Evolutionary conservation across 2,888 invertebrate genomes (phyloP).

Genomic region (Hesperia comma): DNA sequence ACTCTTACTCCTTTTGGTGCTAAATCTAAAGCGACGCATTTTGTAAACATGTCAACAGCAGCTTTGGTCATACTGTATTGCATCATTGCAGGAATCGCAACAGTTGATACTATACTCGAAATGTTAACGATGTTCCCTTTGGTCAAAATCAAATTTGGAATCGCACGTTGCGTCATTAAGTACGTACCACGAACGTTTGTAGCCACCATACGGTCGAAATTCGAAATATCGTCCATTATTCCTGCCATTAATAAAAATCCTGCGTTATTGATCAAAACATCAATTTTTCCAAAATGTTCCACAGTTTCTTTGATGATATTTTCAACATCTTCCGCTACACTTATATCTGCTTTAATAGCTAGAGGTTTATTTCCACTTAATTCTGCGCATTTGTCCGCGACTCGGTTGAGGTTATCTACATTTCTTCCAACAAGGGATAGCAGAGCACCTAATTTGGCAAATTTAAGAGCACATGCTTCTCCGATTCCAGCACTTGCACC

Average conservation of each 20-base stretch:
- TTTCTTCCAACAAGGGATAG: conserved; percentile 65
- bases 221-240: conserved; percentile 51
- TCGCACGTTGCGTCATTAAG: conserved; percentile 56
- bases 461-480: conserved; percentile 61
- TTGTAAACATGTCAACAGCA: conserved; percentile 68
- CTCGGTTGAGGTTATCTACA: conserved; percentile 56
- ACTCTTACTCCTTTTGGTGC: conserved; percentile 65
- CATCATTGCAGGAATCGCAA: conserved; percentile 56
- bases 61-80: conserved; percentile 73
- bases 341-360: conserved; percentile 63
- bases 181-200: conserved; percentile 68
- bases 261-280: conserved; percentile 69
- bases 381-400: conserved; percentile 58
- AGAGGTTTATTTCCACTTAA: conserved; percentile 57
- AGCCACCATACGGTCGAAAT: conserved; percentile 60
- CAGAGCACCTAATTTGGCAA: conserved; percentile 61
- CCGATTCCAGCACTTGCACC: conserved; percentile 75
- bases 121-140: conserved; percentile 69
- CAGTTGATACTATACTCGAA: conserved; percentile 62
- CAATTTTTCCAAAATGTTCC: conserved; percentile 56
- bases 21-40: conserved; percentile 64
- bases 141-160: conserved; percentile 58
- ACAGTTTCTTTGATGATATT: conserved; percentile 61
- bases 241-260: conserved; percentile 56
- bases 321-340: conserved; percentile 56